A percentile compares a stretch with the other conserved stretches of the same genome.
These are phyloP conservation scores for Maconellicoccus hirsutus DNA, from an alignment of 1,140 invertebrate genomes.

Conservation along the genomic window DNA sequence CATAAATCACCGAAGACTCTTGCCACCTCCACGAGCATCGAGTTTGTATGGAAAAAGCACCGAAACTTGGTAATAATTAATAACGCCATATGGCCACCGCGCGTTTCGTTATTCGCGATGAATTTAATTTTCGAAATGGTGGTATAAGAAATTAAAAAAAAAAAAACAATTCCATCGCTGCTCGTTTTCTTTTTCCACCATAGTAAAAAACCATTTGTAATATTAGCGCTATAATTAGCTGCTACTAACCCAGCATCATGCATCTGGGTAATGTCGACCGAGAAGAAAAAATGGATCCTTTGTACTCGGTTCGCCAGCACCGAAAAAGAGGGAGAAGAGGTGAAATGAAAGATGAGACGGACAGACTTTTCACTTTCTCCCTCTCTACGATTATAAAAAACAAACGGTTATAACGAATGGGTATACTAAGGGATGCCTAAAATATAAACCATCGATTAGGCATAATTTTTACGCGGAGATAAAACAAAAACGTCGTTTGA, in stretches of 20 bases:
- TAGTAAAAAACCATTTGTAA: not conserved
- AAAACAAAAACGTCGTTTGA: too few species aligned
- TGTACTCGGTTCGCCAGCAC: too few species aligned
- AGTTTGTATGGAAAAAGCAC: not conserved
- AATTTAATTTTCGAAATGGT: not conserved
- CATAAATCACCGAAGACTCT: not conserved
- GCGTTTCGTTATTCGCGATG: not conserved
- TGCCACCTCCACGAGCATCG: too few species aligned
- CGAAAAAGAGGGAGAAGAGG: not conserved
- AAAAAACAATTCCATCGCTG: not conserved
- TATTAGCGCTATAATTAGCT: not conserved
- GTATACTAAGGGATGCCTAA: too few species aligned
- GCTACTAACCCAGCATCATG: not conserved
- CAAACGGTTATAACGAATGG: too few species aligned
- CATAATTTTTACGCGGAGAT: too few species aligned
- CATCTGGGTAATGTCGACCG: not conserved
- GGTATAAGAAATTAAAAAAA: not conserved
- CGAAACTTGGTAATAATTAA: not conserved
- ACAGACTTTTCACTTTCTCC: not conserved
- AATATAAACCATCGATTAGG: too few species aligned
- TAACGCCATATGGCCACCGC: conserved; percentile 7
- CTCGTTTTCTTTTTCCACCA: not conserved
- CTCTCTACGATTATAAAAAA: too few species aligned
- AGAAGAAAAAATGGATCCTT: not conserved
- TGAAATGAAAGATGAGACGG: not conserved